These are phyloP conservation scores for Marmota flaviventris DNA, from an alignment of 2,113 vertebrate genomes.

Conservation along the genomic window DNA sequence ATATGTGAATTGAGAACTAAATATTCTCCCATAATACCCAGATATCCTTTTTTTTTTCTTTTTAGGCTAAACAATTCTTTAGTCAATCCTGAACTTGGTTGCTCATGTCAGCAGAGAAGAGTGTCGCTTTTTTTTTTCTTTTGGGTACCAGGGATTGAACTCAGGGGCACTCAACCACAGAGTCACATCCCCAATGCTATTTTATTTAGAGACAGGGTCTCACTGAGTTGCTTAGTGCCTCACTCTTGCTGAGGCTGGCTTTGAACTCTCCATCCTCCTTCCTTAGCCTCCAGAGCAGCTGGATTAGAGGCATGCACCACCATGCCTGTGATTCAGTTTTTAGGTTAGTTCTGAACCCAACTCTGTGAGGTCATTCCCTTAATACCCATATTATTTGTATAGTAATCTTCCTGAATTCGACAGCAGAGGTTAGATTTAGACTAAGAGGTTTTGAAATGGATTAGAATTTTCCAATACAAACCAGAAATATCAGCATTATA, in stretches of 20 bases:
- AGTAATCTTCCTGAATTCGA: neutral
- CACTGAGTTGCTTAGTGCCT: no score
- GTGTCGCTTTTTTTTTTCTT: no score
- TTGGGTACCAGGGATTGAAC: no score
- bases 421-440: neutral
- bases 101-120: neutral
- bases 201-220: no score
- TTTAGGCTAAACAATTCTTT: neutral
- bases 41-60: no score
- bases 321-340: neutral
- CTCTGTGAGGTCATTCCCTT: fast-evolving
- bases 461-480: neutral
- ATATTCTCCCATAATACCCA: neutral
- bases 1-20: neutral
- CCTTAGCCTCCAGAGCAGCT: no score
- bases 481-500: neutral
- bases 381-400: neutral
- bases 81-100: neutral
- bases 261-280: no score
- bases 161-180: no score
- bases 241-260: no score
- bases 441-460: neutral
- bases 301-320: no score
- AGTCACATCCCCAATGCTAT: no score
- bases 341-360: neutral